Percentiles rank a stretch among this genome's conserved stretches.
Evolutionary conservation across 2,888 invertebrate genomes (phyloP).

Genomic region (Caenorhabditis sp.): DNA sequence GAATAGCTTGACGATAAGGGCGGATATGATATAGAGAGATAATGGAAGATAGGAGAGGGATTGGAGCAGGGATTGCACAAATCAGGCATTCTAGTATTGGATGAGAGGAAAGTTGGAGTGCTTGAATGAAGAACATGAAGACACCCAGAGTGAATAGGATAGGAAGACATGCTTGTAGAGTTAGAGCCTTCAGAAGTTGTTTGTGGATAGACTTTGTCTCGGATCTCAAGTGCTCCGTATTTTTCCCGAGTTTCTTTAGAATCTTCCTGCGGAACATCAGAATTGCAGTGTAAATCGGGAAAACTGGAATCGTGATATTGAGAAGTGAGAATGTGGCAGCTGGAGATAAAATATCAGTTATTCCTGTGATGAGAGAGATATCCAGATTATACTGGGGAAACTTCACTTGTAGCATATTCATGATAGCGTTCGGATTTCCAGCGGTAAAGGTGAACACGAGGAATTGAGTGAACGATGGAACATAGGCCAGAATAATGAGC

Average conservation of each 20-base stretch:
- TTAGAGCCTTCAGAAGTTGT: conserved; percentile 55
- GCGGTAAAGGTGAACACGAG: conserved; percentile 41
- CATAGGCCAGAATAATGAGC: conserved; percentile 18
- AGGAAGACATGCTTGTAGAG: conserved; percentile 56
- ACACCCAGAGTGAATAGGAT: conserved; percentile 39
- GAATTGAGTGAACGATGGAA: conserved; percentile 43
- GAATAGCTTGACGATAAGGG: conserved; percentile 51
- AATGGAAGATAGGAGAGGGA: conserved; percentile 47
- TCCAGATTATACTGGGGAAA: conserved; percentile 49
- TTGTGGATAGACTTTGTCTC: conserved; percentile 51
- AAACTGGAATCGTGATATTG: conserved; percentile 45
- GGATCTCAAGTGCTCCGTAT: conserved; percentile 36
- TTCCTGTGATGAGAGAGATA: conserved; percentile 34
- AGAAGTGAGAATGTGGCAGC: conserved; percentile 39
- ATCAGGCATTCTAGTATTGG: conserved; percentile 44
- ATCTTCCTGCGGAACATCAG: conserved; percentile 45
- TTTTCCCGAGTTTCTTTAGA: conserved; percentile 16
- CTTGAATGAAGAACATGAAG: conserved; percentile 37
- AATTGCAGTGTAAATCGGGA: conserved; percentile 52
- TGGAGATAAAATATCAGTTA: conserved; percentile 39
- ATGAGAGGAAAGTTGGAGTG: conserved; percentile 6
- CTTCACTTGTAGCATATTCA: conserved; percentile 18
- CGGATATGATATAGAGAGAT: conserved; percentile 56
- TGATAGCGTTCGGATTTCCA: conserved; percentile 29
- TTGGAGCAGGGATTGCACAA: conserved; percentile 53